Conservation (phyloP, 2,113 vertebrate species). For the Arenaria interpres region DNA sequence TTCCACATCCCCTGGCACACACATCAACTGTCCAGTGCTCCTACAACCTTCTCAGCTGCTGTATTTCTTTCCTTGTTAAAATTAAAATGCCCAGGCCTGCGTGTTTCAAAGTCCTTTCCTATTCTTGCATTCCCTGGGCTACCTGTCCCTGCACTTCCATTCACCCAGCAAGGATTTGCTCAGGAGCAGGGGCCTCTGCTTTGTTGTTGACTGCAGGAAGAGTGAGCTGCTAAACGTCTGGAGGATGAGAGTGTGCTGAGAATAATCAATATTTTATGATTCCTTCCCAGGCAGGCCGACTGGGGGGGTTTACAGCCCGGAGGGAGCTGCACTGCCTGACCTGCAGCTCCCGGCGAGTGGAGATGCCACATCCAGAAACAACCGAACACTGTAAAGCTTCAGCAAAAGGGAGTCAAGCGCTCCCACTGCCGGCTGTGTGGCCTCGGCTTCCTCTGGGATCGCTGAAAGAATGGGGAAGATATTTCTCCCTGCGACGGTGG, state of each 20-base stretch:
- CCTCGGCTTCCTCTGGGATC: rapidly evolving
- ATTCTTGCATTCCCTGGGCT: not conserved
- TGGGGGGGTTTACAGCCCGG: not conserved
- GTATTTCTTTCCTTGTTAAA: not conserved
- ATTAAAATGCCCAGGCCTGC: not conserved
- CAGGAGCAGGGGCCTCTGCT: not conserved
- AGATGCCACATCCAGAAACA: not conserved
- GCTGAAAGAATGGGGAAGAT: not conserved
- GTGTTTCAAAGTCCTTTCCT: not conserved
- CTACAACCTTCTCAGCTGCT: not conserved
- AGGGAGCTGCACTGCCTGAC: not conserved
- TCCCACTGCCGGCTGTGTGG: not conserved
- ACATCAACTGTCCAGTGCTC: not conserved
- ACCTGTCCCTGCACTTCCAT: not conserved
- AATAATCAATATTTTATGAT: not conserved
- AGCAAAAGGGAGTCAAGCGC: not conserved
- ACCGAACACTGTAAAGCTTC: rapidly evolving
- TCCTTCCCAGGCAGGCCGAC: not conserved
- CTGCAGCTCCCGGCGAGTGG: not conserved
- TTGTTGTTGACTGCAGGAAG: not conserved
- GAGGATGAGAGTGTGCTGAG: not conserved
- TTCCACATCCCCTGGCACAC: rapidly evolving
- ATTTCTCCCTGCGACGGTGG: rapidly evolving
- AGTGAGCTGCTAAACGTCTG: not conserved
- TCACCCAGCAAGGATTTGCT: not conserved